These are phyloP conservation scores for Latheticus oryzae DNA, from an alignment of 2,888 invertebrate species.

Conservation along the genomic window DNA sequence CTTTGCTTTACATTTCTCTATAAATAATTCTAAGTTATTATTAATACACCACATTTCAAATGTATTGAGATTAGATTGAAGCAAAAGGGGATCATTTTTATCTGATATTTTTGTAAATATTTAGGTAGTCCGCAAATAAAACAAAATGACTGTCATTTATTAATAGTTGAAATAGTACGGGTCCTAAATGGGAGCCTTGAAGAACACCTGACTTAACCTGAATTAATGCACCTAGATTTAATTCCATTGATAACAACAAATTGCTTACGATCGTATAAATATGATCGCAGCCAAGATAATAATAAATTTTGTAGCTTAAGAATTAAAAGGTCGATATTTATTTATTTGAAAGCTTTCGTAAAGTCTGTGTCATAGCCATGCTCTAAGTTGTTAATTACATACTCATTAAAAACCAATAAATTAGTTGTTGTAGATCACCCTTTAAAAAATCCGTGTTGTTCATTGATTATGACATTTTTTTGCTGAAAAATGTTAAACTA, in stretches of 20 bases:
- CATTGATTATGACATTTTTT: too few species aligned
- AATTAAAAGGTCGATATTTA: too few species aligned
- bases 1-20: background rate
- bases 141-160: constrained; percentile 1
- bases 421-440: too few species aligned
- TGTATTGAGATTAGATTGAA: background rate
- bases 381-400: too few species aligned
- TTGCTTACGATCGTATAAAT: background rate
- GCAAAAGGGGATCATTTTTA: background rate
- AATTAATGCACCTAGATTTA: background rate
- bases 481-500: too few species aligned
- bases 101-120: constrained; percentile 1
- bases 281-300: background rate
- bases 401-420: too few species aligned
- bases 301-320: background rate
- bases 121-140: background rate
- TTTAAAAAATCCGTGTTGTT: too few species aligned
- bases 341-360: too few species aligned
- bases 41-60: background rate
- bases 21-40: too few species aligned
- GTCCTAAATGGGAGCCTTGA: constrained; percentile 3
- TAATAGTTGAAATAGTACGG: background rate
- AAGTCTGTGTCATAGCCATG: too few species aligned
- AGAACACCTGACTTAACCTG: background rate
- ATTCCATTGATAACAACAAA: background rate